These are phyloP conservation scores for Acanthochromis polyacanthus DNA, from an alignment of 2,113 vertebrate genomes.

Conservation along the genomic window DNA sequence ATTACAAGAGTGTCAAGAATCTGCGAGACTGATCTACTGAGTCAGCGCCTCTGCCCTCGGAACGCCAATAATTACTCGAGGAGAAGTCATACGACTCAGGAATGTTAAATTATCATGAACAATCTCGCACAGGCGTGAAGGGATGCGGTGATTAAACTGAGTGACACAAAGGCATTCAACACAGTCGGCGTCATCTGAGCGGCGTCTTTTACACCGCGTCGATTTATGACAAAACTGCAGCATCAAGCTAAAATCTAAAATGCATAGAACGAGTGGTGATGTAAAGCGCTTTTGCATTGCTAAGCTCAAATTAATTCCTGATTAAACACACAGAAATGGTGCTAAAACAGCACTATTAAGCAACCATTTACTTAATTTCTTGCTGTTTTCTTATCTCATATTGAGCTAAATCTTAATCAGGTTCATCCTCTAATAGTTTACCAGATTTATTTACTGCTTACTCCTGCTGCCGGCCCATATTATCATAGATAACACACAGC, in stretches of 20 bases:
- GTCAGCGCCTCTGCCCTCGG: constrained; percentile 36
- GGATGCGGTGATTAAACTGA: constrained; percentile 45
- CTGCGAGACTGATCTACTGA: constrained; percentile 43
- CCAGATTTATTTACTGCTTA: constrained; percentile 18
- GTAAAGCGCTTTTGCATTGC: neutral
- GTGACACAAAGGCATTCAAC: constrained; percentile 45
- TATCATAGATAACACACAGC: constrained; percentile 16
- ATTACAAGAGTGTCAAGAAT: constrained; percentile 28
- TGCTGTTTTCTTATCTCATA: constrained; percentile 34
- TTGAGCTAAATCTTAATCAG: constrained; percentile 15
- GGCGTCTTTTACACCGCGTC: neutral
- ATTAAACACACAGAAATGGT: neutral
- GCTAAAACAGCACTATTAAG: constrained; percentile 6
- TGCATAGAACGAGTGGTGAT: neutral
- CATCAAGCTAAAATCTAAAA: constrained; percentile 11
- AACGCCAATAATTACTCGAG: constrained; percentile 38
- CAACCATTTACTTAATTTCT: constrained; percentile 19
- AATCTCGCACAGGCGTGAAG: constrained; percentile 18
- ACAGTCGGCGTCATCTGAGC: constrained; percentile 1
- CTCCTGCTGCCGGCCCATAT: constrained; percentile 1
- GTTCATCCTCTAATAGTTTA: neutral
- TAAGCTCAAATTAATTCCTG: constrained; percentile 13
- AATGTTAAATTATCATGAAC: constrained; percentile 35
- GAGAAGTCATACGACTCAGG: constrained; percentile 16
- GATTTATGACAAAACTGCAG: constrained; percentile 8